phyloP scores from a whole-genome alignment of 2,113 vertebrate species.

The Papio anubis region DNA sequence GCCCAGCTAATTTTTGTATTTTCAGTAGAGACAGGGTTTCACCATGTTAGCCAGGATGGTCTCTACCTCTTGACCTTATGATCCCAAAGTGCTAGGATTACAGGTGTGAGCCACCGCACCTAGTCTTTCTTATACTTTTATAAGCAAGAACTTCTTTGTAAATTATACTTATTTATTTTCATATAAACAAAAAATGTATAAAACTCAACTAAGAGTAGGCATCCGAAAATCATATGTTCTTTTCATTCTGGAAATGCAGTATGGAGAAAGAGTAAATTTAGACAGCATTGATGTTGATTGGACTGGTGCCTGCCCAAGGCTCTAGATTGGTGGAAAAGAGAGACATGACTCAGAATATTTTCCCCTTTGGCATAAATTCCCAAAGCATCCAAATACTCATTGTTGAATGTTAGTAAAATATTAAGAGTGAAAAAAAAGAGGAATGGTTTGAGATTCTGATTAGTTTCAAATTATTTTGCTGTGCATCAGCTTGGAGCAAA shows the following conservation, averaged over 20 bases:
- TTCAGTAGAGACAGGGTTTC: too few species aligned
- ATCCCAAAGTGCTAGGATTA: too few species aligned
- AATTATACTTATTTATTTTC: neutral
- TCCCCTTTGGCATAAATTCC: neutral
- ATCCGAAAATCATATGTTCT: neutral
- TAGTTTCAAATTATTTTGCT: neutral
- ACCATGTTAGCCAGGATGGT: too few species aligned
- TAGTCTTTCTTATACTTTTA: neutral
- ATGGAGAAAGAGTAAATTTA: neutral
- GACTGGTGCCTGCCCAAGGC: neutral
- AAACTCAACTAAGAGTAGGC: neutral
- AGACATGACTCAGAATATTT: neutral
- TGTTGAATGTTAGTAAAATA: neutral
- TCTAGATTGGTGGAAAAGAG: neutral
- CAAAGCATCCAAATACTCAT: neutral
- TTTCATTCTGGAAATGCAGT: neutral
- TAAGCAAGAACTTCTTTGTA: neutral
- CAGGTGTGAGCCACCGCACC: fast-evolving
- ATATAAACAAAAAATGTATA: neutral
- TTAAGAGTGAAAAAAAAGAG: neutral
- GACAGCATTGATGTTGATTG: neutral
- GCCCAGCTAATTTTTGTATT: too few species aligned
- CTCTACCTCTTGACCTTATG: too few species aligned
- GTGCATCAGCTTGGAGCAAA: neutral
- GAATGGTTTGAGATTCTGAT: neutral